Evolutionary conservation across 2,113 vertebrate genomes (phyloP).

Genomic region (Vanacampus margaritifer): DNA sequence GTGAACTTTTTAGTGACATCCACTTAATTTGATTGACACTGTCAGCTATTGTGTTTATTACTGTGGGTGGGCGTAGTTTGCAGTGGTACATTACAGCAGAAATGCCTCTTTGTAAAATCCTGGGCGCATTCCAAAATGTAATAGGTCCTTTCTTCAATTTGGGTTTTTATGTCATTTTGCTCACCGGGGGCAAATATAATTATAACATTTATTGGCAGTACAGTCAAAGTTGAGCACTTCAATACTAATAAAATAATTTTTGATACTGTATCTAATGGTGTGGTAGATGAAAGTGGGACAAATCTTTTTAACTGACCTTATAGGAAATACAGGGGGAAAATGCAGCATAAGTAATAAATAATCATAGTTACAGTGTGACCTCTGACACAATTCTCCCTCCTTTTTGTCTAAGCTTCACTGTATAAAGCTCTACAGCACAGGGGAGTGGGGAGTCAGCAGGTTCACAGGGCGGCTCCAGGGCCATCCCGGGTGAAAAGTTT

Average conservation of each 20-base stretch:
- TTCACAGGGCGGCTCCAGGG: constrained; percentile 39
- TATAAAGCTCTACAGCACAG: not conserved
- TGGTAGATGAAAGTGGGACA: no score
- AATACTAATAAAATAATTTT: no score
- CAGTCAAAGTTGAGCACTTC: not conserved
- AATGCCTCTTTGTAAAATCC: not conserved
- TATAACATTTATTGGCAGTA: not conserved
- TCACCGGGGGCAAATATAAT: not conserved
- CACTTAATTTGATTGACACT: not conserved
- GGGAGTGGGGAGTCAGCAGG: constrained; percentile 49
- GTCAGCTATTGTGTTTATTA: not conserved
- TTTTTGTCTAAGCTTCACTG: constrained; percentile 9
- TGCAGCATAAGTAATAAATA: not conserved
- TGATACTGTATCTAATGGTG: no score
- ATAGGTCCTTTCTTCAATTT: not conserved
- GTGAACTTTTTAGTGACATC: no score
- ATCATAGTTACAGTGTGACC: constrained; percentile 10
- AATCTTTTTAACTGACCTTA: no score
- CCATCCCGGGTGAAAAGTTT: constrained; percentile 69
- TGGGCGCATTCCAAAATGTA: not conserved
- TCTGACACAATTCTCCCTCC: constrained; percentile 22
- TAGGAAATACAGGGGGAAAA: not conserved
- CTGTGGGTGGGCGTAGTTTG: not conserved
- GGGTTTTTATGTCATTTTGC: not conserved
- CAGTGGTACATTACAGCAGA: not conserved